Conservation (phyloP, 2,113 vertebrate genomes). For the Urocitellus parryii region DNA sequence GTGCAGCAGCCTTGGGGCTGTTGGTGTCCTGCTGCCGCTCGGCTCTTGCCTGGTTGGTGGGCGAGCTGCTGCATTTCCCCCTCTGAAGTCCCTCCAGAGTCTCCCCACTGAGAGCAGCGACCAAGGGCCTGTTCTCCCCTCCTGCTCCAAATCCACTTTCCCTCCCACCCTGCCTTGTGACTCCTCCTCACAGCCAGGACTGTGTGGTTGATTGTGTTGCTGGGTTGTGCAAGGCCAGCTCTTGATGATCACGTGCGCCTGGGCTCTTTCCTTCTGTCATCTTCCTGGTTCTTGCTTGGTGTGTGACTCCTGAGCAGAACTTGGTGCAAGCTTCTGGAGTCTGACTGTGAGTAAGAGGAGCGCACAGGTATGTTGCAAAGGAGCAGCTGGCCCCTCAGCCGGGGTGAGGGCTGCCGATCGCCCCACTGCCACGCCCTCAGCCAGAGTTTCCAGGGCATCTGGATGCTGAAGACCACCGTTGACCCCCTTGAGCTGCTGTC, state of each 20-base stretch:
- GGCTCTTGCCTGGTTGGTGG: neutral
- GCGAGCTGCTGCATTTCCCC: neutral
- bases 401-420: too few species aligned
- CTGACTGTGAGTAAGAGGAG: fast-evolving
- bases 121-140: neutral
- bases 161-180: neutral
- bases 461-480: neutral
- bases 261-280: too few species aligned
- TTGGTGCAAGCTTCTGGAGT: neutral
- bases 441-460: too few species aligned
- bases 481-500: neutral
- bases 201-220: neutral
- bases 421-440: too few species aligned
- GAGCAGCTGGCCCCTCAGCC: neutral
- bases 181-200: too few species aligned
- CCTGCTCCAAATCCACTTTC: fast-evolving
- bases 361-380: neutral
- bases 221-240: neutral
- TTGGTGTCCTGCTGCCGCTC: neutral
- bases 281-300: neutral
- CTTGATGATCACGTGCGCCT: fast-evolving
- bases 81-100: neutral
- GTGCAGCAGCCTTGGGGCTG: too few species aligned
- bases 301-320: neutral
- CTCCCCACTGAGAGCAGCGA: neutral